Evolutionary conservation across 2,113 vertebrate genomes (phyloP).

Genomic region (Dicentrarchus labrax): DNA sequence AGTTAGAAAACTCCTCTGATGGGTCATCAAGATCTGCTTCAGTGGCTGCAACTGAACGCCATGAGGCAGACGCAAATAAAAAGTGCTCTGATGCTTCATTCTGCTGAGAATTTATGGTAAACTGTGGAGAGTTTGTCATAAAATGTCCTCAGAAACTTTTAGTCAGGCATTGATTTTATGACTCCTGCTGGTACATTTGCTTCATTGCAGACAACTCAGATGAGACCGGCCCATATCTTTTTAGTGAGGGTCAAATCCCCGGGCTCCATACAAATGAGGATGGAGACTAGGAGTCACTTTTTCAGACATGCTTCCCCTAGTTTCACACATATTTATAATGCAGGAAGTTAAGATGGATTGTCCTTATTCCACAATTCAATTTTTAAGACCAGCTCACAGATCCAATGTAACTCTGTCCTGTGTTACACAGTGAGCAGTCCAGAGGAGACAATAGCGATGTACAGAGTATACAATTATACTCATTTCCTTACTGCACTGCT

Average conservation of each 20-base stretch:
- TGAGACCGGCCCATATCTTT: neutral
- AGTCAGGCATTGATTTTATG: neutral
- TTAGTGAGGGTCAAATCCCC: neutral
- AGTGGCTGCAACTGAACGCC: neutral
- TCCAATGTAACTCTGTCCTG: neutral
- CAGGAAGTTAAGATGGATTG: neutral
- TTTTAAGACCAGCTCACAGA: neutral
- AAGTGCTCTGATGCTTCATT: neutral
- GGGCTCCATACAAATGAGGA: neutral
- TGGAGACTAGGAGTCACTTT: neutral
- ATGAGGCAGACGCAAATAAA: neutral
- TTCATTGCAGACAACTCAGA: constrained; percentile 27
- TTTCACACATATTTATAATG: neutral
- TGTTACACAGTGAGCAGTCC: neutral
- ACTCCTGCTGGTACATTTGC: constrained; percentile 33
- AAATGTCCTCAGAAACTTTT: constrained; percentile 11
- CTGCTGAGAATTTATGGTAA: constrained; percentile 9
- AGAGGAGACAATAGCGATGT: neutral
- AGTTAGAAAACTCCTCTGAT: constrained; percentile 4
- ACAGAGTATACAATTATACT: neutral
- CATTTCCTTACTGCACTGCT: neutral
- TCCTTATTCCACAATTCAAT: neutral
- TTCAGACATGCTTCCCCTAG: neutral
- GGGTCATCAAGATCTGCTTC: constrained; percentile 3
- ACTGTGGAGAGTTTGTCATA: neutral